These are phyloP conservation scores for Acronicta alni DNA, from an alignment of 2,888 invertebrate genomes.

Conservation along the genomic window DNA sequence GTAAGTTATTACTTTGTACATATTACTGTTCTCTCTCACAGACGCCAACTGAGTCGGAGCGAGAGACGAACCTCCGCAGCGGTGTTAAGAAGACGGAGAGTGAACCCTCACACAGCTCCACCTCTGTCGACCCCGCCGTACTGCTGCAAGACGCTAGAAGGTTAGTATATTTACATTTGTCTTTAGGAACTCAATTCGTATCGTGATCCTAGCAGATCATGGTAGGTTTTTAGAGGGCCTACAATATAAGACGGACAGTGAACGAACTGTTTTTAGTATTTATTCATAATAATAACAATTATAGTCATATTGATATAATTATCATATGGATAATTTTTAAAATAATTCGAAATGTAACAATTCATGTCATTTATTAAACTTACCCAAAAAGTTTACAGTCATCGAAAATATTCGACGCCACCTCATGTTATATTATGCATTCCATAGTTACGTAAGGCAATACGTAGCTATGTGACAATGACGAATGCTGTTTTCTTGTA, in stretches of 20 bases:
- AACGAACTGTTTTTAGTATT: no score
- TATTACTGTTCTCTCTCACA: slow-evolving; percentile 44
- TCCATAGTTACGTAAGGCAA: slow-evolving; percentile 22
- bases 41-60: slow-evolving; percentile 65
- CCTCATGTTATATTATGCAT: slow-evolving; percentile 13
- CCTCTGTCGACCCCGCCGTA: slow-evolving; percentile 82
- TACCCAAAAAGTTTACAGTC: slow-evolving; percentile 17
- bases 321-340: no score
- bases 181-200: no score
- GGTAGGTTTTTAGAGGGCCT: no score
- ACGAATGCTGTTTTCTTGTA: slow-evolving; percentile 34
- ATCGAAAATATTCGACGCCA: slow-evolving; percentile 1
- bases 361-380: no score
- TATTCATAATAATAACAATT: no score
- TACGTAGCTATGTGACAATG: slow-evolving; percentile 37
- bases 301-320: no score
- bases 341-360: no score
- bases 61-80: slow-evolving; percentile 65
- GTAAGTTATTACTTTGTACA: slow-evolving; percentile 5
- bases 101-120: slow-evolving; percentile 87
- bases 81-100: slow-evolving; percentile 88
- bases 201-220: no score
- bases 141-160: slow-evolving; percentile 89
- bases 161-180: slow-evolving; percentile 54
- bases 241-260: no score